phyloP scores from a whole-genome alignment of 2,113 vertebrate genomes.

The Parus major region DNA sequence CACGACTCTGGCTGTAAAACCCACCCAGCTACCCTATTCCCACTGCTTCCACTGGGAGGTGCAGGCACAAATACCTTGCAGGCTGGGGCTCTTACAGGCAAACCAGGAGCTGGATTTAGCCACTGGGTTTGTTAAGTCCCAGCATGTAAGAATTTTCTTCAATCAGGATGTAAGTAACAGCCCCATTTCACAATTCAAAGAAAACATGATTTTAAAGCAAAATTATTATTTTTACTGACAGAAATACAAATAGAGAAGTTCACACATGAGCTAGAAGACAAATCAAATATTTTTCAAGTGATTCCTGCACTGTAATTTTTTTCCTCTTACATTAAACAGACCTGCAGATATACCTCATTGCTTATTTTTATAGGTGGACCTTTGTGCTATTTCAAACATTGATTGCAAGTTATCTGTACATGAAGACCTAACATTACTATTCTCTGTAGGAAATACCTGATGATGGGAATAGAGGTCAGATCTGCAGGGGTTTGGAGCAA shows the following conservation, averaged over 20 bases:
- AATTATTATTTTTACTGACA: background rate
- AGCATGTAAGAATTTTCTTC: background rate
- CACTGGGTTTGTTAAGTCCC: background rate
- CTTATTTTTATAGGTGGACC: background rate
- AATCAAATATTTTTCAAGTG: background rate
- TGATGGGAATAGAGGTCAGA: background rate
- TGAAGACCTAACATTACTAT: background rate
- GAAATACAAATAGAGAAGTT: background rate
- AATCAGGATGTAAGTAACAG: background rate
- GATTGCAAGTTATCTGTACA: background rate
- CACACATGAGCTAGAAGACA: background rate
- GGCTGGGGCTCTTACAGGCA: background rate
- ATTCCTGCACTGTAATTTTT: background rate
- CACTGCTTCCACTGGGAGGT: background rate
- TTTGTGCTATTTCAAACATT: background rate
- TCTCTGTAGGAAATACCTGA: background rate
- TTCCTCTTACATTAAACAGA: background rate
- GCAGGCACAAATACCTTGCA: background rate
- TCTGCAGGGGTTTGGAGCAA: constrained; percentile 7
- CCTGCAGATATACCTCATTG: background rate
- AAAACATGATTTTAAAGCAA: background rate
- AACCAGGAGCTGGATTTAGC: background rate
- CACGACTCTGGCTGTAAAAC: background rate
- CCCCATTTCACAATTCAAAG: background rate
- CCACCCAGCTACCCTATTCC: background rate